Base-by-base conservation (phyloP, 2,797 vertebrate genomes). In the Syngnathus rostellatus region DNA sequence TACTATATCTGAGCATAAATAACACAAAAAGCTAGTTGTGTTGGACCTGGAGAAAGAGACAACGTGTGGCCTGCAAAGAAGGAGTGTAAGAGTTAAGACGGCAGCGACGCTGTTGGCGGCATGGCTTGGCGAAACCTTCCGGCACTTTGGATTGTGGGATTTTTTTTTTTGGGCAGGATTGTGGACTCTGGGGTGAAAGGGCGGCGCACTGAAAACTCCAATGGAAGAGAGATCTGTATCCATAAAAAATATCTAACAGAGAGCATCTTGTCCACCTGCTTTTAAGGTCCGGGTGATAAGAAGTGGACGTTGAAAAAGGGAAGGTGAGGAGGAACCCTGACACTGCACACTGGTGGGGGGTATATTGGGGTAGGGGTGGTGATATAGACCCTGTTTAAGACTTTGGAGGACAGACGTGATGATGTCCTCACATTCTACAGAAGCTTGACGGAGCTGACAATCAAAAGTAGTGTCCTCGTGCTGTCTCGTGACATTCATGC, bases 101-200 rank as follows among this genome's bases (percentile, higher is more conserved):
- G 85, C 84, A 72, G 17, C 54, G 74, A 71, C 69, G 76, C 55
- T 57, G 55, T 57, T 37, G 55, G 86, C 77, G 77, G 85, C 83
- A 85, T 89, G 87, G 88, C 87, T 89, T 89, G 83, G 85, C 79
- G 80, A 89, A 83, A 88, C 86, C 85, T 86, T 90, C 86, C 81
- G 89, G 91, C 89, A 90, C 90, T 91, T 91, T 88, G 89, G 87
- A 88, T 88, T 84, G 55, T 62, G 81, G 83, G 84, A 75, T 66
- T 82, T 66, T 82, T 82, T 85, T 68, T 87, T 75, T 31, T 31
- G 2, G 64, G 76, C 70, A 80, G 71, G 66, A 73, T 63, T 62
- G 59, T 61, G 66, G 23, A 2, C 6, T 51, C 71, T 81, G 73
- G 65, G 75, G 66, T 62, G 62, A 8, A 46, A 63, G 21, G 37